Base-by-base conservation (phyloP, 2,113 vertebrate genomes). In the Cairina moschata region DNA sequence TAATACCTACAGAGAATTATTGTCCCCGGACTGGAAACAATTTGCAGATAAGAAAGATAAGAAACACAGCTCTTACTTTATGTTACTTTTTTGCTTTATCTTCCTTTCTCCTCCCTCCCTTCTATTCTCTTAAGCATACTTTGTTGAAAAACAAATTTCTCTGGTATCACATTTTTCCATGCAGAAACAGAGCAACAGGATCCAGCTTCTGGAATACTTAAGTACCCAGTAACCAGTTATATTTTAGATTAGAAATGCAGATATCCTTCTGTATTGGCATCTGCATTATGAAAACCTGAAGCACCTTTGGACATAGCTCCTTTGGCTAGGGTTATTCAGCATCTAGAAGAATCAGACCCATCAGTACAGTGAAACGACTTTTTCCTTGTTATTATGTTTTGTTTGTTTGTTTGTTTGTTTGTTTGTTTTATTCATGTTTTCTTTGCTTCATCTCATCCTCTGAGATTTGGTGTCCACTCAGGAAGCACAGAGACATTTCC, bases 121-220 rank as follows among this genome's bases (percentile, higher is more conserved):
- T 78, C 48, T 72, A 94, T 97, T 96, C 38, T 92, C 81, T 96
- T 83, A 91, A 93, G 78, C 52, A 90, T 50, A 54, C 40, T 66
- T 93, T 91, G 31, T 86, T 46, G 83, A 95, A 97, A 97, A 94
- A 17, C 16, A 83, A 75, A 83, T 95, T 96, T 96, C 42, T 79
- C 81, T 88, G 55, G 25, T 75, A 63, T 1, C 5, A 0, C 26
- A 65, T 78, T 84, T 92, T 84, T 54, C 34, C 17, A 32, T 31
- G 13, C 26, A 84, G 42, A 81, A 72, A 6, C 4, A 1, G 5
- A 78, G 20, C 12, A 60, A 68, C 3, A 54, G 0, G 1, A 75
- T 60, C 11, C 48, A 86, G 13, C 16, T 34, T 72, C 74, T 60
- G 60, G 54, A 69, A 80, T 62, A 62, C 25, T 81, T 81, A 55